Base-by-base conservation (phyloP, 2,113 vertebrate species). In the Laticauda colubrina region DNA sequence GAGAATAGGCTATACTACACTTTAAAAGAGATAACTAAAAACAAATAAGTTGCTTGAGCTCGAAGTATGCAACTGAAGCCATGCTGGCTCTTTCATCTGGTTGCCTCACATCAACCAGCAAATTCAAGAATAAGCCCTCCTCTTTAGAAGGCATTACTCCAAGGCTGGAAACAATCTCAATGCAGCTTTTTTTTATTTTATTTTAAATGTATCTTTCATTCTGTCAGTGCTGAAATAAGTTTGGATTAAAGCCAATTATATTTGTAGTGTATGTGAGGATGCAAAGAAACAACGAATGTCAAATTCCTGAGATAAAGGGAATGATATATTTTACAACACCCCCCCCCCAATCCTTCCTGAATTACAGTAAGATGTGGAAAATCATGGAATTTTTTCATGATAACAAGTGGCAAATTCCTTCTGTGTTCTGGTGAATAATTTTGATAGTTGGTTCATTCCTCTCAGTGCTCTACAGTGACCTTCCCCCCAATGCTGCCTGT, bases 21-120 rank as follows among this genome's bases (percentile, higher is more conserved):
- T 94, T 97, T 97, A 92, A 95, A 97, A 97, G 96, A 94, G 86
- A 87, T 94, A 97, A 95, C 95, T 97, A 96, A 97, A 96, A 96
- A 89, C 91, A 86, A 1, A 24, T 59, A 59, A 53, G 95, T 94
- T 95, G 89, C 95, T 95, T 97, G 95, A 95, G 96, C 97, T 96
- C 95, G 96, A 97, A 96, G 95, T 96, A 96, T 96, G 95, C 94
- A 97, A 94, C 95, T 94, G 94, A 95, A 96, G 91, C 93, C 92
- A 95, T 92, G 87, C 81, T 91, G 86, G 11, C 96, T 96, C 95
- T 97, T 97, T 96, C 96, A 97, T 97, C 96, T 97, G 94, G 96
- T 95, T 89, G 95, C 94, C 96, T 95, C 96, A 96, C 94, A 91
- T 92, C 39, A 45, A 94, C 89, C 97, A 95, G 95, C 94, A 96